Evolutionary conservation across 2,888 invertebrate genomes (phyloP).

Genomic region (Tanytarsus gracilentus): DNA sequence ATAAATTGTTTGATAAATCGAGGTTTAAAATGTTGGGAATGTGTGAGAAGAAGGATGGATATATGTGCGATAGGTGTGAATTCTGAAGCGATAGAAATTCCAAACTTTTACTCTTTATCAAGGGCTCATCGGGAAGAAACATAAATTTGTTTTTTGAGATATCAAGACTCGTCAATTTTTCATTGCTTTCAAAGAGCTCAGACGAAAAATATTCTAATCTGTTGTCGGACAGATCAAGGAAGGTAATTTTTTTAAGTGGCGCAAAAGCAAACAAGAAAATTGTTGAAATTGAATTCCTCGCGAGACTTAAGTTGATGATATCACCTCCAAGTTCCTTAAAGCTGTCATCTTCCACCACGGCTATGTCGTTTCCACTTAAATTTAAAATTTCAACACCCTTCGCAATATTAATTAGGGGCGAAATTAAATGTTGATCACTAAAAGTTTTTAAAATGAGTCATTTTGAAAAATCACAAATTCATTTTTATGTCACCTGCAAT

Average conservation of each 20-base stretch:
- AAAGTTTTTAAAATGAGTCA: no score
- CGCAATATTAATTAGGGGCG: constrained; percentile 51
- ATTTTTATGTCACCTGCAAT: constrained; percentile 16
- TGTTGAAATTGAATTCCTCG: constrained; percentile 54
- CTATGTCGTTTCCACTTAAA: constrained; percentile 53
- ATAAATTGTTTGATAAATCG: constrained; percentile 53
- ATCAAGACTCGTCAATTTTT: constrained; percentile 47
- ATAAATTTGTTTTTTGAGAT: constrained; percentile 55
- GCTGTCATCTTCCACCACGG: constrained; percentile 50
- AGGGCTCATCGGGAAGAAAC: constrained; percentile 47
- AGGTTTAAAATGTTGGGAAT: constrained; percentile 49
- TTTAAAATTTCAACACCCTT: constrained; percentile 51
- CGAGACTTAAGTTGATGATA: constrained; percentile 37
- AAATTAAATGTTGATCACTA: constrained; percentile 51
- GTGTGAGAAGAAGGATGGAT: constrained; percentile 46
- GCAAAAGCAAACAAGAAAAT: constrained; percentile 54
- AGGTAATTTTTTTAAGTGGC: constrained; percentile 45
- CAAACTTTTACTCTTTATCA: constrained; percentile 48
- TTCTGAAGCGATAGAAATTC: constrained; percentile 51
- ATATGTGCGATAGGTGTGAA: constrained; percentile 50
- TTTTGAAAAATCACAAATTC: no score
- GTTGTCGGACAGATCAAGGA: constrained; percentile 54
- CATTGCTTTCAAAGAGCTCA: constrained; percentile 49
- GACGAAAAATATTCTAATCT: constrained; percentile 49
- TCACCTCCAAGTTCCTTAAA: constrained; percentile 43